These are phyloP conservation scores for Garra rufa DNA, from an alignment of 2,113 vertebrate genomes.

Conservation along the genomic window DNA sequence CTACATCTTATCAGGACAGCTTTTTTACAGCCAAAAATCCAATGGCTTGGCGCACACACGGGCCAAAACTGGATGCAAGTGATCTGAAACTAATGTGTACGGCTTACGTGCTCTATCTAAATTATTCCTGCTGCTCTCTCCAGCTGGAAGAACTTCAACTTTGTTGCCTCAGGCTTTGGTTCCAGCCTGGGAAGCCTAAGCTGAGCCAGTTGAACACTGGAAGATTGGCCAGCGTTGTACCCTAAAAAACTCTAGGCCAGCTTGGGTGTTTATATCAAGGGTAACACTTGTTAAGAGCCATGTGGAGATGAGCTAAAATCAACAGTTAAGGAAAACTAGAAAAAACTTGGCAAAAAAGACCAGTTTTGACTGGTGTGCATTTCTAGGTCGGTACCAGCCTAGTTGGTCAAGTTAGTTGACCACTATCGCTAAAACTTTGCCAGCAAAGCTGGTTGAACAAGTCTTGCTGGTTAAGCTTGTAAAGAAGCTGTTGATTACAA, in stretches of 20 bases:
- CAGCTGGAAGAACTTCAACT: conserved; percentile 72
- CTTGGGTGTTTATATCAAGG: conserved; percentile 13
- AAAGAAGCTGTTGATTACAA: not conserved
- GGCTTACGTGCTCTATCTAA: conserved; percentile 76
- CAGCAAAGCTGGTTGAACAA: not conserved
- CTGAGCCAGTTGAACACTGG: conserved; percentile 3
- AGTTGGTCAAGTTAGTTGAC: not conserved
- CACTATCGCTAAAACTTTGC: not conserved
- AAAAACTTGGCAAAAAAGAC: not conserved
- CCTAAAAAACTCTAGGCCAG: not conserved
- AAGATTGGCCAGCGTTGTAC: not conserved
- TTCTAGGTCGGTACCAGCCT: not conserved
- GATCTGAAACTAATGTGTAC: conserved; percentile 73
- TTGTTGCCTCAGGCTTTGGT: conserved; percentile 69
- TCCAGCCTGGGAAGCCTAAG: conserved; percentile 62
- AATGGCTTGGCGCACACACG: not conserved
- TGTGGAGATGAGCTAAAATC: not conserved
- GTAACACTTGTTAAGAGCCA: not conserved
- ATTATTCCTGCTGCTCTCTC: conserved; percentile 54
- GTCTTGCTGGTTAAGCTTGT: conserved; percentile 1
- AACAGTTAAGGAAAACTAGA: not conserved
- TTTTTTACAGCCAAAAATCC: conserved; percentile 27
- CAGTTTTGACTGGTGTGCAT: not conserved
- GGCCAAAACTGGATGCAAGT: conserved; percentile 61
- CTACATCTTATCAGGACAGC: not conserved